Evolutionary conservation across 2,888 invertebrate genomes (phyloP).

Genomic region (Dolichopus griseipennis): DNA sequence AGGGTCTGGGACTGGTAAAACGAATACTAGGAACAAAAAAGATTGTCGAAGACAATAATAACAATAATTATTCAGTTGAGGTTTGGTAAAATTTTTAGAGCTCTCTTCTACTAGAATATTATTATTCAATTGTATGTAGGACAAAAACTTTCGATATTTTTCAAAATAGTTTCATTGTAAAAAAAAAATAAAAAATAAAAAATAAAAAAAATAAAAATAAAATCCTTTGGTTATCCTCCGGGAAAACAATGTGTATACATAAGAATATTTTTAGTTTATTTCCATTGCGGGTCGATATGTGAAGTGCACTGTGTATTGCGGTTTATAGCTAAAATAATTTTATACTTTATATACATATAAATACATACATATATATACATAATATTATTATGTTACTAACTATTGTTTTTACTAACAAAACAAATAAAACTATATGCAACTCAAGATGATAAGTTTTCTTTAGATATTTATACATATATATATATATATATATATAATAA

Average conservation of each 20-base stretch:
- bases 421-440: too few relatives aligned
- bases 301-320: background rate
- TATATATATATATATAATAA: too few relatives aligned
- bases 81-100: background rate
- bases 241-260: background rate
- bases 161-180: background rate
- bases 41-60: constrained; percentile 4
- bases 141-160: constrained; percentile 3
- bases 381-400: too few relatives aligned
- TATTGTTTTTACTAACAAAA: too few relatives aligned
- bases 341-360: too few relatives aligned
- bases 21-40: background rate
- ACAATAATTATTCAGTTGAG: constrained; percentile 4
- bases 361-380: too few relatives aligned
- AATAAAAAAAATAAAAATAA: too few relatives aligned
- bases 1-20: too few relatives aligned
- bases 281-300: background rate
- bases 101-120: background rate
- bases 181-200: too few relatives aligned
- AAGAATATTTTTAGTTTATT: background rate
- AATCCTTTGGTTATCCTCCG: background rate
- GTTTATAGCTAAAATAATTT: background rate
- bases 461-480: too few relatives aligned
- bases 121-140: background rate
- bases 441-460: too few relatives aligned